A percentile compares a stretch with the other conserved stretches of the same genome.
Conservation (phyloP, 2,888 invertebrate species). For the Dynastes maya region DNA sequence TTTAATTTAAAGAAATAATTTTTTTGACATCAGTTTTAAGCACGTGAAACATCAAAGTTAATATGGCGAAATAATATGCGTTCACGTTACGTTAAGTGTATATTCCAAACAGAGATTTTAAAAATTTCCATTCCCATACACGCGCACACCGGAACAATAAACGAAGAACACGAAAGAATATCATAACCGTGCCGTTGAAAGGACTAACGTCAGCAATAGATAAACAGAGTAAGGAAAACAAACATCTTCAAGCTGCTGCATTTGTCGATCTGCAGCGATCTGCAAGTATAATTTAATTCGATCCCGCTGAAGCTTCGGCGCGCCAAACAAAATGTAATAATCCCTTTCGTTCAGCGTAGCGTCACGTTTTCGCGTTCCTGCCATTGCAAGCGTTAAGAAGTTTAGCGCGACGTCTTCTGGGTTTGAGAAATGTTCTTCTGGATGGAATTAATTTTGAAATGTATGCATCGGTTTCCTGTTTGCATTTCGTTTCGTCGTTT, state of each 20-base stretch:
- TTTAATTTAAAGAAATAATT: too few species aligned
- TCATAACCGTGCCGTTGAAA: too few species aligned
- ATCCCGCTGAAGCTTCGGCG: not conserved
- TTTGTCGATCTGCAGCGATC: not conserved
- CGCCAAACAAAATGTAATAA: not conserved
- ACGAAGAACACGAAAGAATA: too few species aligned
- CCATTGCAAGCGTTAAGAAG: not conserved
- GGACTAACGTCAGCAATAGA: too few species aligned
- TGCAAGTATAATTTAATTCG: slow-evolving; percentile 13
- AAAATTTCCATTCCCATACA: too few species aligned
- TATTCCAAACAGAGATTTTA: not conserved
- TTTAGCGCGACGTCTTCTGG: not conserved
- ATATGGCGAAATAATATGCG: not conserved
- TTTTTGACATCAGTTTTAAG: too few species aligned
- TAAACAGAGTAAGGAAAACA: too few species aligned
- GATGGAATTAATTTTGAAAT: not conserved
- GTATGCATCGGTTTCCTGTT: not conserved
- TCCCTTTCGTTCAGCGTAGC: not conserved
- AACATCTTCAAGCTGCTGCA: not conserved
- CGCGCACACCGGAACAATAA: too few species aligned
- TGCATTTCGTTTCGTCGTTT: too few species aligned
- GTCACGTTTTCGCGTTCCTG: slow-evolving; percentile 1
- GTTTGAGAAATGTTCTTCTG: too few species aligned
- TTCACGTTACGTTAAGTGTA: not conserved
- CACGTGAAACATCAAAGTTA: too few species aligned